Evolutionary conservation across 2,113 vertebrate genomes (phyloP).

Genomic region (Bungarus multicinctus): DNA sequence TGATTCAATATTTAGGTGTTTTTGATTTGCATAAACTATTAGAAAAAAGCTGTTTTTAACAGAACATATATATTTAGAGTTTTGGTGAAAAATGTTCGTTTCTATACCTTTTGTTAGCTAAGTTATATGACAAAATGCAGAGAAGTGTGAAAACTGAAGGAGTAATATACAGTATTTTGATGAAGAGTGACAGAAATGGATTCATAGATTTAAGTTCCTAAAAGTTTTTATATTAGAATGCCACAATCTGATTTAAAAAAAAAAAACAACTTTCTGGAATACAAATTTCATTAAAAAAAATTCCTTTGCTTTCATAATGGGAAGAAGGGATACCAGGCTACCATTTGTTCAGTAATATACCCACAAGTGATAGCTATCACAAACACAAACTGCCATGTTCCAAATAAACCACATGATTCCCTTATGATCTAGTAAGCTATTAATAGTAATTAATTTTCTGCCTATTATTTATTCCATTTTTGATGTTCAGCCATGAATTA

Average conservation of each 20-base stretch:
- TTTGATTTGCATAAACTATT: background rate
- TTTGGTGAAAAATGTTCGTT: background rate
- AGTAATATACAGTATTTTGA: background rate
- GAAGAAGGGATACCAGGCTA: slow-evolving; percentile 9
- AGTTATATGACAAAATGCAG: background rate
- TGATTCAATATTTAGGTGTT: background rate
- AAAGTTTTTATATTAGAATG: background rate
- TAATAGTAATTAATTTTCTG: slow-evolving; percentile 44
- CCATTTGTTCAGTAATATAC: slow-evolving; percentile 15
- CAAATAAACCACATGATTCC: slow-evolving; percentile 41
- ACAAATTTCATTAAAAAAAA: background rate
- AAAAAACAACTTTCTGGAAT: background rate
- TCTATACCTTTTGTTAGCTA: background rate
- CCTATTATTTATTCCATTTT: slow-evolving; percentile 38
- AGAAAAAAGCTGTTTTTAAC: background rate
- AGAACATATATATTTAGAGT: background rate
- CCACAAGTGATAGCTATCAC: background rate
- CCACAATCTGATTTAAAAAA: background rate
- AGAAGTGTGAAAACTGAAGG: background rate
- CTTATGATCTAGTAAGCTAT: slow-evolving; percentile 38
- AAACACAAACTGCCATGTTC: slow-evolving; percentile 36
- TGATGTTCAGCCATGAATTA: background rate
- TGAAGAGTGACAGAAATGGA: background rate
- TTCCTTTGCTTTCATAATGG: slow-evolving; percentile 1
- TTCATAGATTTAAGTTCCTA: slow-evolving; percentile 13